phyloP scores from a whole-genome alignment of 2,113 vertebrate genomes.

The Hyla sarda region DNA sequence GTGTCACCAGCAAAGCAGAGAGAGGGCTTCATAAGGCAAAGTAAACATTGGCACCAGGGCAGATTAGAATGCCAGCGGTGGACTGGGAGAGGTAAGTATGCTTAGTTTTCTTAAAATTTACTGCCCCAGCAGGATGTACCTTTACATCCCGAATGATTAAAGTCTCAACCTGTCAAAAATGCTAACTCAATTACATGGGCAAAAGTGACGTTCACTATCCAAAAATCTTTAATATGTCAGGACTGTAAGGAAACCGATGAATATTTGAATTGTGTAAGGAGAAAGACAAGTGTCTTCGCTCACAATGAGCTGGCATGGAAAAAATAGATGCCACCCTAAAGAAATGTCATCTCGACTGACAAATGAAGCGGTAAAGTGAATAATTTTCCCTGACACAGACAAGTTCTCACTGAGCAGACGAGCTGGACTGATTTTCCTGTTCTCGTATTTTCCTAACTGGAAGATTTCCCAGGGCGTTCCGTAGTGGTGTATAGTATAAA shows the following conservation, averaged over 20 bases:
- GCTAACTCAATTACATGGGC: too few species aligned
- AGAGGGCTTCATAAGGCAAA: too few species aligned
- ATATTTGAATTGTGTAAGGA: not conserved
- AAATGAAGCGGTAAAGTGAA: slow-evolving; percentile 9
- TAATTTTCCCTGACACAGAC: slow-evolving; percentile 18
- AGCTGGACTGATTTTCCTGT: not conserved
- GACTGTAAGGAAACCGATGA: not conserved
- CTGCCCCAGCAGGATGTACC: too few species aligned
- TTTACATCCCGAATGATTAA: not conserved
- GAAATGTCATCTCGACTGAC: not conserved
- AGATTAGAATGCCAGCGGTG: too few species aligned
- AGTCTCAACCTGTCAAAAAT: too few species aligned
- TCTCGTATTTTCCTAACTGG: not conserved
- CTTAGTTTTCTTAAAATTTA: too few species aligned
- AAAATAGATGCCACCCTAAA: not conserved
- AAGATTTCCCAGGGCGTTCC: not conserved
- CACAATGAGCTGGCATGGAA: not conserved
- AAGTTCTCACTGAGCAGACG: not conserved
- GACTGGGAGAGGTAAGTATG: too few species aligned
- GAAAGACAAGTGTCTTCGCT: not conserved
- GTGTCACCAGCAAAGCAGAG: too few species aligned
- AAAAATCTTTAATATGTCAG: not conserved
- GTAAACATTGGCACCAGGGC: too few species aligned
- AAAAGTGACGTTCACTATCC: not conserved
- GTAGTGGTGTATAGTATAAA: not conserved